Evolutionary conservation across 2,797 vertebrate species (phyloP).

Genomic region (Calcarius lapponicus): DNA sequence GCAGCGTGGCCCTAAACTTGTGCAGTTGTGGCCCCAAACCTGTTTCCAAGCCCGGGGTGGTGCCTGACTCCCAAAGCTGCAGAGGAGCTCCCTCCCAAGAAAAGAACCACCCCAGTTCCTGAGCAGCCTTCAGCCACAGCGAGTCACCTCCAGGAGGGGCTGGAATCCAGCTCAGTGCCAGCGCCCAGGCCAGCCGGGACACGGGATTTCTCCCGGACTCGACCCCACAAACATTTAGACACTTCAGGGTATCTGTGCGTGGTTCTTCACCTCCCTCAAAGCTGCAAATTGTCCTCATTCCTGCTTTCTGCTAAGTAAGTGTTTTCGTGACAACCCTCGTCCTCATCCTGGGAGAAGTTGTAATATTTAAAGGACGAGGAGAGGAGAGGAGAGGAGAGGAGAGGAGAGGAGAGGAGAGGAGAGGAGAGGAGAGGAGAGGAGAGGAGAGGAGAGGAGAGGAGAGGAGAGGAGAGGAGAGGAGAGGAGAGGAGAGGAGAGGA

Average conservation of each 20-base stretch:
- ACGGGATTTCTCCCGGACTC: rapidly evolving
- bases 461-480: background rate
- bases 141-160: background rate
- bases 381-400: no score
- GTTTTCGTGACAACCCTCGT: rapidly evolving
- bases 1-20: rapidly evolving
- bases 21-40: rapidly evolving
- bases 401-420: background rate
- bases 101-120: background rate
- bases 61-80: background rate
- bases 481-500: background rate
- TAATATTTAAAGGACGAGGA: background rate
- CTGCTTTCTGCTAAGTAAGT: background rate
- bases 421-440: background rate
- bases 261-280: background rate
- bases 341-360: background rate
- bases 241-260: background rate
- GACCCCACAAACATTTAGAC: background rate
- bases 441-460: background rate
- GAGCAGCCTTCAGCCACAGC: background rate
- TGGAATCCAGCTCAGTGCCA: background rate
- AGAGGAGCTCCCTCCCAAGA: background rate
- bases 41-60: background rate
- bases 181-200: background rate
- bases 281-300: rapidly evolving